These are phyloP conservation scores for Adelges cooleyi DNA, from an alignment of 1,140 invertebrate genomes.

Conservation along the genomic window DNA sequence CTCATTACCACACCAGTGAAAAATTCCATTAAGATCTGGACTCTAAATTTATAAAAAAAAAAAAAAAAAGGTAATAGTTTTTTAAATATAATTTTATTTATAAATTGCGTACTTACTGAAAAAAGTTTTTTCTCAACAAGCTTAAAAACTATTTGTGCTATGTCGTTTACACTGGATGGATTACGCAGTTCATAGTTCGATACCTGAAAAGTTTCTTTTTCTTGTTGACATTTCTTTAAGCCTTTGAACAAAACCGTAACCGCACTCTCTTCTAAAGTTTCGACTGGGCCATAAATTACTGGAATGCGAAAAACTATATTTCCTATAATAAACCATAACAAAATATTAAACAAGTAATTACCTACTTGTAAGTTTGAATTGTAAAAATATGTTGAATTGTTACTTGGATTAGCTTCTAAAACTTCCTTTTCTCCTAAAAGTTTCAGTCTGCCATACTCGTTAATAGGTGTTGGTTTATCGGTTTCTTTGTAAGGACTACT, in stretches of 20 bases:
- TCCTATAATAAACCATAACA: slow-evolving; percentile 33
- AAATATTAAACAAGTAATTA: not conserved
- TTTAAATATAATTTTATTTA: no score
- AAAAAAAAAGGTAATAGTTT: not conserved
- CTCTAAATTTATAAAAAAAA: slow-evolving; percentile 30
- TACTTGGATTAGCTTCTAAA: slow-evolving; percentile 25
- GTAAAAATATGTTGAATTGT: not conserved
- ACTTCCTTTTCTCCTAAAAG: slow-evolving; percentile 42
- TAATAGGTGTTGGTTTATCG: slow-evolving; percentile 42
- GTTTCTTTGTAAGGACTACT: slow-evolving; percentile 42
- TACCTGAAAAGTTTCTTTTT: slow-evolving; percentile 33
- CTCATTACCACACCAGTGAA: slow-evolving; percentile 45
- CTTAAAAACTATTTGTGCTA: slow-evolving; percentile 39
- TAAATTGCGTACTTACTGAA: slow-evolving; percentile 4
- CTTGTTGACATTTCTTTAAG: slow-evolving; percentile 34
- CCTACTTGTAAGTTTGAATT: not conserved
- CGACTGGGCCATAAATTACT: slow-evolving; percentile 44
- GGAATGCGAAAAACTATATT: slow-evolving; percentile 43
- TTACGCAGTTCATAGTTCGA: slow-evolving; percentile 42
- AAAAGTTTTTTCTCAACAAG: slow-evolving; percentile 35
- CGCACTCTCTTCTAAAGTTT: slow-evolving; percentile 43
- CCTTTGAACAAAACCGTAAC: slow-evolving; percentile 41
- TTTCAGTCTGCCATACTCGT: slow-evolving; percentile 46
- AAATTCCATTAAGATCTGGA: slow-evolving; percentile 39
- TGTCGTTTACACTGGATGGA: slow-evolving; percentile 42